Percentiles rank a stretch among this genome's conserved stretches.
Conservation (phyloP, 2,888 invertebrate genomes). For the Tholera decimalis region DNA sequence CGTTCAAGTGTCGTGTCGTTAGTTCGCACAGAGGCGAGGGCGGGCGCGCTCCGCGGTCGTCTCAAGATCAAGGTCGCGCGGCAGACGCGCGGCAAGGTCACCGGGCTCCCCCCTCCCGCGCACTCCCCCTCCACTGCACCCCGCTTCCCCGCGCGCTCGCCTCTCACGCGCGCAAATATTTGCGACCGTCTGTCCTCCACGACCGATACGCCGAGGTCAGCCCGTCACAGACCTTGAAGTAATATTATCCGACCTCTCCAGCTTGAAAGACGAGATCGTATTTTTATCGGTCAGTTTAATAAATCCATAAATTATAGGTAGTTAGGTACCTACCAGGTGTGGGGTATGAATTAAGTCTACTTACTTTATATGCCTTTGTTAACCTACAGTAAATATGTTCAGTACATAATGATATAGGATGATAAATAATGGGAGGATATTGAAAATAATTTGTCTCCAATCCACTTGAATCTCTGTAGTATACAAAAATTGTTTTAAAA, state of each 20-base stretch:
- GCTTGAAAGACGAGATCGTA: slow-evolving; percentile 82
- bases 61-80: slow-evolving; percentile 90
- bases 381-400: slow-evolving; percentile 27
- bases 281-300: slow-evolving; percentile 79
- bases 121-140: slow-evolving; percentile 61
- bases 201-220: slow-evolving; percentile 91
- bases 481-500: too few relatives aligned
- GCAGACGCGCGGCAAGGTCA: slow-evolving; percentile 90
- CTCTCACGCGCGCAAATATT: slow-evolving; percentile 88
- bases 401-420: not conserved
- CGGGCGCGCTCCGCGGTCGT: slow-evolving; percentile 85
- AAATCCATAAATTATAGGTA: slow-evolving; percentile 49
- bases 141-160: slow-evolving; percentile 69
- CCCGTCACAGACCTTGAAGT: slow-evolving; percentile 89
- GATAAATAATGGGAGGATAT: not conserved
- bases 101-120: slow-evolving; percentile 68
- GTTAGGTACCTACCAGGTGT: slow-evolving; percentile 30
- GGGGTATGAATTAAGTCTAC: too few relatives aligned
- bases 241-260: slow-evolving; percentile 88
- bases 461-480: not conserved
- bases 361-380: slow-evolving; percentile 17
- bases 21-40: slow-evolving; percentile 72
- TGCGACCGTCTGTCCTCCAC: slow-evolving; percentile 91
- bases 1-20: slow-evolving; percentile 69
- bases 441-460: slow-evolving; percentile 1